Base-by-base conservation (phyloP, 2,888 invertebrate species). In the Mythimna ferrago region DNA sequence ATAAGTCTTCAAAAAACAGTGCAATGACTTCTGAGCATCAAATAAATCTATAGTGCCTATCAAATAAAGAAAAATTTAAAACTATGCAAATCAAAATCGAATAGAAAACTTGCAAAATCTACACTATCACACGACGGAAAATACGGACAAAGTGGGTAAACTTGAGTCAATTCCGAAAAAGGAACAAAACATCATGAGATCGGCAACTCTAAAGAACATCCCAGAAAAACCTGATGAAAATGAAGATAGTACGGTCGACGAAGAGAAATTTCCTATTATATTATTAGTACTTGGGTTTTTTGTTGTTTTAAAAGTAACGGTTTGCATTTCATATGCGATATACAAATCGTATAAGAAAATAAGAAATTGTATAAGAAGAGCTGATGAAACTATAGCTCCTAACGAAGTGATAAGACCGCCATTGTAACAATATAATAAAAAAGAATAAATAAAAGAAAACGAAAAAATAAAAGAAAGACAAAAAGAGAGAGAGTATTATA, bases 301-400 rank as follows among this genome's bases (percentile, higher is more conserved):
- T 0, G 7, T 80, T 0, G 7, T 58, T 1, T 48, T 78, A 16
- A 68, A 78, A 58, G 4, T 57, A 0, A 16, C 32, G 0, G 51
- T 80, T 0, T 54, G 57, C 11, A 0, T 26, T 41, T 41, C 16
- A 0, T 78, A 75, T 66, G 65, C 14, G 4, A 1, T 75, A 6
- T 66, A 63, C 41, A 80, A 69, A 63, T 32, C 26, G 4, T 67
- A 9, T 64, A 79, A 64, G 26, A 44, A 2, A 11, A 56, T 73
- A 11, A 66, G 26, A 1, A 73, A 73, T 26, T 79, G 58, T 51
- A 2, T 38, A n/a, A 54, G n/a, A 32, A 64, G 57, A 65, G 51
- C 26, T 26, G 14, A 78, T 61, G 44, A 44, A 19, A 14, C 51
- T 10, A 5, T 26, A 19, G 14, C 11, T 51, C n/a, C n/a, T 38